phyloP scores from a whole-genome alignment of 2,888 invertebrate genomes.

The Byasa hedistus region DNA sequence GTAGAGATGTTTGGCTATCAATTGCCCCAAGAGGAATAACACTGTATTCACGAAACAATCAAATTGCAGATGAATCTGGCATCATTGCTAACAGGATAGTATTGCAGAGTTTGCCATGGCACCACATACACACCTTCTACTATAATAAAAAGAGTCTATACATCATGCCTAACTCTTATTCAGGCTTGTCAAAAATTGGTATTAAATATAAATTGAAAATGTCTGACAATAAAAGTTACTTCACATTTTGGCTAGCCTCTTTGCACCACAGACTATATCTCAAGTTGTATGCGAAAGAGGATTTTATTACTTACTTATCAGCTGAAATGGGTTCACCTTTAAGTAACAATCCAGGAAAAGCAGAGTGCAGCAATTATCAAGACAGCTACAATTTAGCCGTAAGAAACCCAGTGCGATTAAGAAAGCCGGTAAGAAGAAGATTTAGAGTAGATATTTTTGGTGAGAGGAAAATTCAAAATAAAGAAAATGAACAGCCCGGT shows the following conservation, averaged over 20 bases:
- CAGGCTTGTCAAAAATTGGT: slow-evolving; percentile 78
- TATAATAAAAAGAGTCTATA: slow-evolving; percentile 87
- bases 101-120: slow-evolving; percentile 81
- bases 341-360: slow-evolving; percentile 51
- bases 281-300: slow-evolving; percentile 85
- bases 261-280: slow-evolving; percentile 88
- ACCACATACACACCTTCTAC: slow-evolving; percentile 87
- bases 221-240: slow-evolving; percentile 87
- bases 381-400: slow-evolving; percentile 77
- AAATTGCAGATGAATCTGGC: slow-evolving; percentile 51
- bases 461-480: slow-evolving; percentile 81
- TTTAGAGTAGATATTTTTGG: slow-evolving; percentile 74
- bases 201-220: slow-evolving; percentile 87
- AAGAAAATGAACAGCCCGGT: slow-evolving; percentile 84
- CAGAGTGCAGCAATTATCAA: slow-evolving; percentile 71
- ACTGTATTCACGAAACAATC: slow-evolving; percentile 77
- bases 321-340: slow-evolving; percentile 80
- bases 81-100: slow-evolving; percentile 66
- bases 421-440: slow-evolving; percentile 73
- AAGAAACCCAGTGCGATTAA: slow-evolving; percentile 62
- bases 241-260: slow-evolving; percentile 88
- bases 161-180: slow-evolving; percentile 78
- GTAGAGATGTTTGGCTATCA: slow-evolving; percentile 82
- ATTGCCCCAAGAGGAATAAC: slow-evolving; percentile 83
- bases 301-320: slow-evolving; percentile 82